Conservation (phyloP, 2,888 invertebrate species). For the Empis livida region DNA sequence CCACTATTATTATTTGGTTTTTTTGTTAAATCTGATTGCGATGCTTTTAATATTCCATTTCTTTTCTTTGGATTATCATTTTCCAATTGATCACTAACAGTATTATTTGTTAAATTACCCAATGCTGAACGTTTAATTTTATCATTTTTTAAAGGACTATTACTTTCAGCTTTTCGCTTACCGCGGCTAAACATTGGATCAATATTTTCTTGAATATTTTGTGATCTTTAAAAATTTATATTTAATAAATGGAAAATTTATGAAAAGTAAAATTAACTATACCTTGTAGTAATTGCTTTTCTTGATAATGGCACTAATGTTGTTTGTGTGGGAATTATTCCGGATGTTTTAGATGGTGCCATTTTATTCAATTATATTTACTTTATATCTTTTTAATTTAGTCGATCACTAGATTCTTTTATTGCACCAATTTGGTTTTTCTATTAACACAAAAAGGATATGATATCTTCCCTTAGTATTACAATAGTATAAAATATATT, state of each 20-base stretch:
- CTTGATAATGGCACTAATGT: background rate
- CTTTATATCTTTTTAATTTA: too few species aligned
- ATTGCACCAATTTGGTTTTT: too few species aligned
- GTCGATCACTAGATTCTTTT: too few species aligned
- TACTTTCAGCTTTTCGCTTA: constrained; percentile 65
- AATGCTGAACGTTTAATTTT: constrained; percentile 70
- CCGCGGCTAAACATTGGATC: constrained; percentile 26
- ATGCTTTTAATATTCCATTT: too few species aligned
- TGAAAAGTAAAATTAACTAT: background rate
- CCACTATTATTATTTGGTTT: background rate
- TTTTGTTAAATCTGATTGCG: too few species aligned
- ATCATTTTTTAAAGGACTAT: constrained; percentile 62
- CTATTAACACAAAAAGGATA: too few species aligned
- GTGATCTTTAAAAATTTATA: constrained; percentile 11
- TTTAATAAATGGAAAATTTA: background rate
- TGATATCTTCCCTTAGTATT: too few species aligned
- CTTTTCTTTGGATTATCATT: constrained; percentile 13
- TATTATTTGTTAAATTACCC: constrained; percentile 67
- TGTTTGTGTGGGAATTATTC: too few species aligned
- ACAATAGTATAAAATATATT: too few species aligned
- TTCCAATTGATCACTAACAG: constrained; percentile 20
- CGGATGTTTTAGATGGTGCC: too few species aligned
- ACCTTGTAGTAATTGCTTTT: background rate
- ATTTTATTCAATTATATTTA: too few species aligned
- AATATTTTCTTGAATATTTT: constrained; percentile 25